Percentiles rank a stretch among this genome's conserved stretches.
Evolutionary conservation across 2,113 vertebrate genomes (phyloP).

Genomic region (Atherinomorus stipes): DNA sequence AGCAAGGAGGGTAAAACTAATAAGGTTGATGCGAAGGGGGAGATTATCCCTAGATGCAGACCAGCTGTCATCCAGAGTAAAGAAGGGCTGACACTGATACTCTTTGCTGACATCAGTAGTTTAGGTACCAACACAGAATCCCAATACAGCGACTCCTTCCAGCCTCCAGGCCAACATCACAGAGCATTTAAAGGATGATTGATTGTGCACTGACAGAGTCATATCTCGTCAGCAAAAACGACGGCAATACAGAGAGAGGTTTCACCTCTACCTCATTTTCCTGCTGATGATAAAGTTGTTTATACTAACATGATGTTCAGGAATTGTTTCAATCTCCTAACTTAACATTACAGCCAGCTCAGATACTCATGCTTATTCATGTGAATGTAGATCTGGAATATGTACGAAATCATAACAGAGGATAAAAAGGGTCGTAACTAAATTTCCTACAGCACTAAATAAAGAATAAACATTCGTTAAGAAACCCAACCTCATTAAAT

Average conservation of each 20-base stretch:
- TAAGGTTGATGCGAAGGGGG: conserved; percentile 32
- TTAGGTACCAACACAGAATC: conserved; percentile 24
- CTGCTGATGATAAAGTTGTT: conserved; percentile 3
- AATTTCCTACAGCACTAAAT: conserved; percentile 54
- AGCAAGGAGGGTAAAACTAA: conserved; percentile 31
- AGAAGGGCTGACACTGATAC: conserved; percentile 24
- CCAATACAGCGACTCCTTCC: conserved; percentile 29
- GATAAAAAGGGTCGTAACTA: conserved; percentile 53
- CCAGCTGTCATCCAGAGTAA: conserved; percentile 12
- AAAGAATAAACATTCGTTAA: conserved; percentile 60
- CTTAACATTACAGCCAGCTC: background rate
- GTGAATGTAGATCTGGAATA: conserved; percentile 19
- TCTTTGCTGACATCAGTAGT: conserved; percentile 21
- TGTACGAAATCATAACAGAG: conserved; percentile 32
- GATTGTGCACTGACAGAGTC: conserved; percentile 8
- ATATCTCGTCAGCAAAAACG: conserved; percentile 5
- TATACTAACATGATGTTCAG: background rate
- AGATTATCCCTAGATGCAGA: conserved; percentile 54
- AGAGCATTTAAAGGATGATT: conserved; percentile 33
- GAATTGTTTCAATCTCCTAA: conserved; percentile 6
- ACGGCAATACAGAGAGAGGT: background rate
- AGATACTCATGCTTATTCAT: conserved; percentile 7
- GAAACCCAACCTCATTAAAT: conserved; percentile 68
- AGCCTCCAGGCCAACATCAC: conserved; percentile 8
- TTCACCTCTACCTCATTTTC: background rate